These are phyloP conservation scores for Megamerina dolium DNA, from an alignment of 2,888 invertebrate species.

Conservation along the genomic window DNA sequence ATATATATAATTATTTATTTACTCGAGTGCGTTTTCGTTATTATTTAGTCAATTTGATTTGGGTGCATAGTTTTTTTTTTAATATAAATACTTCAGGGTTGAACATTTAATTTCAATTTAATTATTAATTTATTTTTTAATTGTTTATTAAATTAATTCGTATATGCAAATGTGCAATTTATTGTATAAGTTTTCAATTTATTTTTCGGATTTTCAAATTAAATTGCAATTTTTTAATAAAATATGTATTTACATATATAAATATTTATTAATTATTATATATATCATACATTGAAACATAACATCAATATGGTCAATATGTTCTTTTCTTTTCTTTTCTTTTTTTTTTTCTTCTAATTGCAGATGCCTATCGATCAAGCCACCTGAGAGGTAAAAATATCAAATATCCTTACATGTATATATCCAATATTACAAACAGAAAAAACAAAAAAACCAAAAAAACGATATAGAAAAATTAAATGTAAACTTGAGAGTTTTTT, in stretches of 20 bases:
- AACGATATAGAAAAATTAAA: constrained; percentile 32
- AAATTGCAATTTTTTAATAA: too few species aligned
- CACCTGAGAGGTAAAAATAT: constrained; percentile 62
- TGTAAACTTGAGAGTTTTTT: constrained; percentile 46
- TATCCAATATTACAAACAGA: too few species aligned
- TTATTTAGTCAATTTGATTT: too few species aligned
- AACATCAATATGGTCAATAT: constrained; percentile 24
- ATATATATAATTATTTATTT: constrained; percentile 7
- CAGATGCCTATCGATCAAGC: constrained; percentile 71
- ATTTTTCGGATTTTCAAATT: too few species aligned
- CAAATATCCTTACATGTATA: constrained; percentile 28
- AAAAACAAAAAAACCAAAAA: constrained; percentile 25
- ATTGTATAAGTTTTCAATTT: too few species aligned
- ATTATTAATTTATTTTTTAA: too few species aligned
- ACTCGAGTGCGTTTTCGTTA: too few species aligned
- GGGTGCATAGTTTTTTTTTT: too few species aligned
- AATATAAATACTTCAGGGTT: too few species aligned
- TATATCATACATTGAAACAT: constrained; percentile 13
- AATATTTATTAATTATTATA: background rate
- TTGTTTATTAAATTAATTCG: too few species aligned
- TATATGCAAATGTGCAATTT: too few species aligned
- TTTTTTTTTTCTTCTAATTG: constrained; percentile 58
- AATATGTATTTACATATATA: constrained; percentile 1
- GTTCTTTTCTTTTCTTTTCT: constrained; percentile 53
- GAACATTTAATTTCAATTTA: too few species aligned